These are phyloP conservation scores for Mesoclemmys tuberculata DNA, from an alignment of 2,113 vertebrate genomes.

Conservation along the genomic window DNA sequence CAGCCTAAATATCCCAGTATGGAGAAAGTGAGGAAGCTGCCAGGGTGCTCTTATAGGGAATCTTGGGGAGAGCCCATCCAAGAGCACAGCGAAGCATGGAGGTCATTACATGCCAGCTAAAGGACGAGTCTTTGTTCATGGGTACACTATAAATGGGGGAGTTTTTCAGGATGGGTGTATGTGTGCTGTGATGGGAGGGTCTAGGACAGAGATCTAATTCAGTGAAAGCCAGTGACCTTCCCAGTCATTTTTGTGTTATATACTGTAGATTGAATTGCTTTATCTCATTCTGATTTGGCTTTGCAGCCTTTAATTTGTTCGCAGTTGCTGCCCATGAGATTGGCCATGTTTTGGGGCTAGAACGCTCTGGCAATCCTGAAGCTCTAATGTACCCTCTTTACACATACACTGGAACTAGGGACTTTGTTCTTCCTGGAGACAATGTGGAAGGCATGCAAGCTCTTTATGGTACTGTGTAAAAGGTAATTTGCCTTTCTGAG, in stretches of 20 bases:
- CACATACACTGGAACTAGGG: constrained; percentile 58
- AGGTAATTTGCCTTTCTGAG: background rate
- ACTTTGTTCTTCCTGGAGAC: constrained; percentile 72
- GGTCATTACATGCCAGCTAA: background rate
- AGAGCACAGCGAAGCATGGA: background rate
- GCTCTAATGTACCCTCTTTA: constrained; percentile 82
- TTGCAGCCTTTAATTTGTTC: constrained; percentile 76
- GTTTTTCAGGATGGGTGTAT: background rate
- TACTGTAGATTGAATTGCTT: background rate
- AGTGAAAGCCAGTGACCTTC: background rate
- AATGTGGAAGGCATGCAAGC: constrained; percentile 76
- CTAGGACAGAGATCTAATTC: background rate
- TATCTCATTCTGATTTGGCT: background rate
- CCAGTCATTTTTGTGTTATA: background rate
- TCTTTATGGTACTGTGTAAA: constrained; percentile 73
- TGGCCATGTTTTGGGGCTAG: constrained; percentile 79
- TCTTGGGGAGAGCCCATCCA: background rate
- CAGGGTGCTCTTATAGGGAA: background rate
- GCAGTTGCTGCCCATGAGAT: constrained; percentile 82
- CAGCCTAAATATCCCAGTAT: background rate
- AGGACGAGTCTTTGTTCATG: background rate
- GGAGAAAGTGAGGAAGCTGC: background rate
- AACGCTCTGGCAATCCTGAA: constrained; percentile 68
- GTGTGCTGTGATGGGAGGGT: background rate
- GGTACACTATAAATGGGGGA: background rate